phyloP scores from a whole-genome alignment of 2,888 invertebrate genomes.

The Ditylenchus weischeri region DNA sequence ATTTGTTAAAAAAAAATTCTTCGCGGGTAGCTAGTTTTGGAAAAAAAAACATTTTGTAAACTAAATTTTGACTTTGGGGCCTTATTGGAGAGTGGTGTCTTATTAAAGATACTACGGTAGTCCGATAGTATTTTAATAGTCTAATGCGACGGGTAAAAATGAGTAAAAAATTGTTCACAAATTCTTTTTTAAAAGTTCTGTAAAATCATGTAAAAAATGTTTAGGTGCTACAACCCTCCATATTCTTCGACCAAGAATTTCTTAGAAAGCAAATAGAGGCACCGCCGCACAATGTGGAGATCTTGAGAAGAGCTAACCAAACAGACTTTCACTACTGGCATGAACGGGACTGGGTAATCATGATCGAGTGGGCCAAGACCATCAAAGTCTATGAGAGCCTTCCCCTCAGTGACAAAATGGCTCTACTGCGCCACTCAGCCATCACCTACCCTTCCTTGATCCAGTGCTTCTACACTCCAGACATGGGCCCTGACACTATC shows the following conservation, averaged over 20 bases:
- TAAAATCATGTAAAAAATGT: too few species aligned
- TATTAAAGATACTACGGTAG: too few species aligned
- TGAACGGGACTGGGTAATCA: constrained; percentile 53
- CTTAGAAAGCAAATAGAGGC: constrained; percentile 22
- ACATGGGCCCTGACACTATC: constrained; percentile 52
- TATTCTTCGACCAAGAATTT: constrained; percentile 19
- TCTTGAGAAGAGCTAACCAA: constrained; percentile 40
- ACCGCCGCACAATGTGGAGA: background rate
- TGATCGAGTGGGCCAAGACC: constrained; percentile 59
- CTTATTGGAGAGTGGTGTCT: too few species aligned
- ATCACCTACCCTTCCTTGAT: constrained; percentile 56
- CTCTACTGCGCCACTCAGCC: constrained; percentile 54
- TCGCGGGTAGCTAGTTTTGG: too few species aligned
- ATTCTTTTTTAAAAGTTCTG: background rate
- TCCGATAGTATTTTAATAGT: too few species aligned
- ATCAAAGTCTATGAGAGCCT: constrained; percentile 47
- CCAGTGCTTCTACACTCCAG: constrained; percentile 55
- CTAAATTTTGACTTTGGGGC: too few species aligned
- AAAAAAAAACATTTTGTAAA: too few species aligned
- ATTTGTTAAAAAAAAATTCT: too few species aligned
- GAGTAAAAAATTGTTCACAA: background rate
- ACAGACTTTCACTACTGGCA: constrained; percentile 55
- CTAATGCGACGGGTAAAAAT: background rate
- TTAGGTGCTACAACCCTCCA: constrained; percentile 14
- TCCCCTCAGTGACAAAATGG: constrained; percentile 48